phyloP scores from a whole-genome alignment of 2,113 vertebrate genomes.

The Xiphias gladius region DNA sequence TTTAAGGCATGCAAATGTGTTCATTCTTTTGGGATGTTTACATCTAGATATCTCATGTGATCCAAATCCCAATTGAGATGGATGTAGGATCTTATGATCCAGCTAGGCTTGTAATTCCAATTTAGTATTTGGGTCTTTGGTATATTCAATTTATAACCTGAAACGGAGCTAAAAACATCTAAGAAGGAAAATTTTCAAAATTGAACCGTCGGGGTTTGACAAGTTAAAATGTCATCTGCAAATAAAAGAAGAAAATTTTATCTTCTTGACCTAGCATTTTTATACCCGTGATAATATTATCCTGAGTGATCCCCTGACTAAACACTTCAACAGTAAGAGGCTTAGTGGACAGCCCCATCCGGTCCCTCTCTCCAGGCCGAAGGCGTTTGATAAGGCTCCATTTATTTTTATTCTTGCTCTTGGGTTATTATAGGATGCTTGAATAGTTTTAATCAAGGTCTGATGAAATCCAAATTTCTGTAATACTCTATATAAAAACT shows the following conservation, averaged over 20 bases:
- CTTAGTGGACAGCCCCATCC: background rate
- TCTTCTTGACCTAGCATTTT: background rate
- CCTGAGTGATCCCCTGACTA: conserved; percentile 3
- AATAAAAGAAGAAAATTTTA: background rate
- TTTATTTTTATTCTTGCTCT: conserved; percentile 11
- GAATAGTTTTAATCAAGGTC: background rate
- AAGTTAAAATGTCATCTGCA: background rate
- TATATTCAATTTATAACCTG: background rate
- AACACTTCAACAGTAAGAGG: background rate
- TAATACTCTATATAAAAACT: background rate
- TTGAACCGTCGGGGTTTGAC: background rate
- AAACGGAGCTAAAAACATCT: background rate
- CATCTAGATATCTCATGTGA: background rate
- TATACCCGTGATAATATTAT: background rate
- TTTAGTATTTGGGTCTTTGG: background rate
- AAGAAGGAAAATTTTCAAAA: background rate
- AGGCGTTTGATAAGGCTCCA: background rate
- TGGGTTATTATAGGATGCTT: background rate
- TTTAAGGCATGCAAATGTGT: background rate
- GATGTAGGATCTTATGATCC: background rate
- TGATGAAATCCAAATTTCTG: background rate
- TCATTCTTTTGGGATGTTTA: background rate
- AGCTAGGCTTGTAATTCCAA: background rate
- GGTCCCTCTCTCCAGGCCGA: background rate
- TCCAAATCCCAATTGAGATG: background rate